Percentiles rank a stretch among this genome's conserved stretches.
These are phyloP conservation scores for Thumatha senex DNA, from an alignment of 2,888 invertebrate species.

Conservation along the genomic window DNA sequence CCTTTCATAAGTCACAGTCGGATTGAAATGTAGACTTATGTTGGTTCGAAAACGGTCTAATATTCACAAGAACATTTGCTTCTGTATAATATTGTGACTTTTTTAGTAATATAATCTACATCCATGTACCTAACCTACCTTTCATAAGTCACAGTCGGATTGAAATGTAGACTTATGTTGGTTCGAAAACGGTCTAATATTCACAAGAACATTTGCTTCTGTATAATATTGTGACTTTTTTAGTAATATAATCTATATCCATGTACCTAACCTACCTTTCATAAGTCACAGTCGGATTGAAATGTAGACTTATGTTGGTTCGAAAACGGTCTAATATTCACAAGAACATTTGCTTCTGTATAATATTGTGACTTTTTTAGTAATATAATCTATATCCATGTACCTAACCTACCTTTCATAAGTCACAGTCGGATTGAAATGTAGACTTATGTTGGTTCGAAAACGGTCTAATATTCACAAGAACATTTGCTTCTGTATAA, in stretches of 20 bases:
- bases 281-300: slow-evolving; percentile 48
- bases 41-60: slow-evolving; percentile 26
- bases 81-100: too few relatives aligned
- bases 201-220: slow-evolving; percentile 16
- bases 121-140: too few relatives aligned
- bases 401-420: too few relatives aligned
- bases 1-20: slow-evolving; percentile 49
- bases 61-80: slow-evolving; percentile 22
- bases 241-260: neutral
- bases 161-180: slow-evolving; percentile 36
- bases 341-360: slow-evolving; percentile 11
- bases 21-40: slow-evolving; percentile 40
- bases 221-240: neutral
- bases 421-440: slow-evolving; percentile 46
- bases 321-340: slow-evolving; percentile 28
- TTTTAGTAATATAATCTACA: neutral
- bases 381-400: neutral
- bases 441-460: slow-evolving; percentile 31
- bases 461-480: slow-evolving; percentile 27
- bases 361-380: neutral
- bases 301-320: slow-evolving; percentile 34
- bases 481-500: slow-evolving; percentile 9
- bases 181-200: slow-evolving; percentile 29
- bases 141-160: slow-evolving; percentile 50
- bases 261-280: too few relatives aligned